phyloP scores from a whole-genome alignment of 2,888 invertebrate genomes.

The Drosophila multiciliata region DNA sequence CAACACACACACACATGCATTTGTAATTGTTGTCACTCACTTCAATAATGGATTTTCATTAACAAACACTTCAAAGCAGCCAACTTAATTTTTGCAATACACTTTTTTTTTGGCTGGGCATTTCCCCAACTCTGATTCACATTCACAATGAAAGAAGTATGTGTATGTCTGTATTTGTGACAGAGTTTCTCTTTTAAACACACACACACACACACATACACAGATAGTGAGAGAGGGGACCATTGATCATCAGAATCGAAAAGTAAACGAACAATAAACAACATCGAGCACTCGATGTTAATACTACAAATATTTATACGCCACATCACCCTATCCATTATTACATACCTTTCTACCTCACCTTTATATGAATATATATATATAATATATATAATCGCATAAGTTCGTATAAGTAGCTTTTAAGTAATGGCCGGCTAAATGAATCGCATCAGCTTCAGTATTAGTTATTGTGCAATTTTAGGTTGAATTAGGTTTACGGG shows the following conservation, averaged over 20 bases:
- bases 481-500: no score
- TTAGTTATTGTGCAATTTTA: background rate
- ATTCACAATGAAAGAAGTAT: background rate
- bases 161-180: background rate
- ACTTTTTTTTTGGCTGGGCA: conserved; percentile 26
- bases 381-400: background rate
- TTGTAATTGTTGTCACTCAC: background rate
- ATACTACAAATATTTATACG: background rate
- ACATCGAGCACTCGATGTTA: background rate
- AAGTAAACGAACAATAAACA: conserved; percentile 10
- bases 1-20: background rate
- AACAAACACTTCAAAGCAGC: background rate
- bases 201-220: conserved; percentile 2
- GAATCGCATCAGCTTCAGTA: background rate
- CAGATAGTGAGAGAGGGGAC: background rate
- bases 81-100: background rate
- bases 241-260: conserved; percentile 12
- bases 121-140: conserved; percentile 49
- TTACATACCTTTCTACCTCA: background rate
- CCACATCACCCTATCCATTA: background rate
- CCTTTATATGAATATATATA: background rate
- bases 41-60: conserved; percentile 2
- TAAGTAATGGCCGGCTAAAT: background rate
- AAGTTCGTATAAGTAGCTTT: background rate
- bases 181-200: conserved; percentile 26